Evolutionary conservation across 1,140 invertebrate species (phyloP).

Genomic region (Heliothis virescens): DNA sequence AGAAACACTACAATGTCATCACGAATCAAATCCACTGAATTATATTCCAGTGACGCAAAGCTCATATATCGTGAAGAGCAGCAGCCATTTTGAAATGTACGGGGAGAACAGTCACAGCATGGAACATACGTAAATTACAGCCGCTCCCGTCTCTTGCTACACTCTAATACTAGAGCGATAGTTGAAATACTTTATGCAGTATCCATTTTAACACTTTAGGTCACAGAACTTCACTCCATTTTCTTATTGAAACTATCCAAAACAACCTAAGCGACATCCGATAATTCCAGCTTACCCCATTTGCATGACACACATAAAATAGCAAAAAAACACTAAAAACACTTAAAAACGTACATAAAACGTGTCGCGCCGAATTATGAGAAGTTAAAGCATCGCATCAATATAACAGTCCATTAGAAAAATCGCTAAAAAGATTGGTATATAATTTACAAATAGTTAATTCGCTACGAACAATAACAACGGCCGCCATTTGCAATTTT

Average conservation of each 20-base stretch:
- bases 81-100: constrained; percentile 87
- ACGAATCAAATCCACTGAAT: constrained; percentile 80
- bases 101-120: constrained; percentile 86
- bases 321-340: constrained; percentile 85
- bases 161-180: constrained; percentile 65
- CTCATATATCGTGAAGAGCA: constrained; percentile 86
- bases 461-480: constrained; percentile 87
- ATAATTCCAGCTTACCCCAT: constrained; percentile 87
- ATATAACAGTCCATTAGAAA: constrained; percentile 83
- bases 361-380: constrained; percentile 78
- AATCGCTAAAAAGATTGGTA: constrained; percentile 85
- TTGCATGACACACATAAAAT: constrained; percentile 87
- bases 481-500: constrained; percentile 87
- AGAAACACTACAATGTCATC: constrained; percentile 74
- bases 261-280: constrained; percentile 87
- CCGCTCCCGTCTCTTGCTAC: constrained; percentile 67
- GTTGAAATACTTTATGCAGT: constrained; percentile 75
- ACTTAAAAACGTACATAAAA: constrained; percentile 85
- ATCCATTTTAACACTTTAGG: constrained; percentile 79
- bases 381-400: constrained; percentile 82
- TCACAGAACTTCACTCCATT: constrained; percentile 83
- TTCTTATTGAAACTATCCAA: constrained; percentile 85
- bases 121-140: constrained; percentile 83
- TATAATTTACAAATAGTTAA: constrained; percentile 87
- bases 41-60: constrained; percentile 87